Base-by-base conservation (phyloP, 2,797 vertebrate genomes). In the Sebastes iracundus region DNA sequence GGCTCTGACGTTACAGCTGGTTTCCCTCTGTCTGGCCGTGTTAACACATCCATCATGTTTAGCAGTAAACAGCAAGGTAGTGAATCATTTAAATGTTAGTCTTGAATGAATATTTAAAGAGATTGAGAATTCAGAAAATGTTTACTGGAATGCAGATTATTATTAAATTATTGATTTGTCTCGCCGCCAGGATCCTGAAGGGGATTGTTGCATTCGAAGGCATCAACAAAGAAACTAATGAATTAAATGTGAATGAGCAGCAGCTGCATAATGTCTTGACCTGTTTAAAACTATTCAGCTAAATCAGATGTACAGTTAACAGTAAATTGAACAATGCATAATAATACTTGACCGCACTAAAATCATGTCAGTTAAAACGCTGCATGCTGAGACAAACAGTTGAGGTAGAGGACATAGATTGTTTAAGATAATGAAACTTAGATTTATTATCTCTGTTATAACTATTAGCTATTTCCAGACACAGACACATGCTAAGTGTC, bases 21-120 rank as follows among this genome's bases (percentile, higher is more conserved):
- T 7, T 23, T 23, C 20, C 11, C 12, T 35, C 53, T 18, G 13
- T 65, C 71, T 0, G 6, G 18, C 56, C 13, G 6, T 13, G 13
- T 42, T 76, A 2, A 62, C 23, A 20, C 58, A 20, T 32, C 30
- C 42, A 0, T 63, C 38, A 7, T 18, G 55, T 52, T 71, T 11
- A 60, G 20, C 59, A 49, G 30, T 1, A 1, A 49, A 49, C 23
- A 11, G 9, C 18, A 66, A 69, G 67, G 67, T 16, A 33, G 4
- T 16, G 23, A 58, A 53, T 75, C 10, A 65, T 65, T 8, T 72
- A 1, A 69, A 70, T 28, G 53, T 7, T 9, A 59, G 53, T 32
- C 20, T 14, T 64, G 1, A 59, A 77, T 79, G 7, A 83, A 77
- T 80, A 75, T 81, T 83, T 73, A 6, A 78, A 4, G 5, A 7